Percentiles rank a stretch among this genome's conserved stretches.
Conservation (phyloP, 2,888 invertebrate species). For the Drosophila sordidula region DNA sequence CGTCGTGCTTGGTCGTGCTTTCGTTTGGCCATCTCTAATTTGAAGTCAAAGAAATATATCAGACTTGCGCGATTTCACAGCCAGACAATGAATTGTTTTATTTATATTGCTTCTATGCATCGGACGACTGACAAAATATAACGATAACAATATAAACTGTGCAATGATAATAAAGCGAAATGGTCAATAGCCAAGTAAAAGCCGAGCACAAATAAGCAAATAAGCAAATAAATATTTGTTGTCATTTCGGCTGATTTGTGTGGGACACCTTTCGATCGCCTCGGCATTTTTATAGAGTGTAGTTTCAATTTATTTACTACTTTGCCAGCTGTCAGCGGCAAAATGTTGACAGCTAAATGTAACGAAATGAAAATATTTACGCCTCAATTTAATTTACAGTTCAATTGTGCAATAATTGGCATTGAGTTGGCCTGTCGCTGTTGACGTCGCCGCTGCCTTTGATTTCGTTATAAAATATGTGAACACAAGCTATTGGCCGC, state of each 20-base stretch:
- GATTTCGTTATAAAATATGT: constrained; percentile 40
- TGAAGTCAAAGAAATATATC: constrained; percentile 12
- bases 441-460: constrained; percentile 25
- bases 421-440: constrained; percentile 24
- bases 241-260: constrained; percentile 16
- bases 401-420: constrained; percentile 54
- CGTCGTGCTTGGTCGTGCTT: neutral
- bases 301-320: constrained; percentile 24
- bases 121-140: constrained; percentile 15
- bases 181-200: constrained; percentile 25
- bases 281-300: constrained; percentile 18
- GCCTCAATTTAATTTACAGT: constrained; percentile 51
- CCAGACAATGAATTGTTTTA: constrained; percentile 19
- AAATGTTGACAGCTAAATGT: constrained; percentile 36
- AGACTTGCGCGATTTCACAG: constrained; percentile 27
- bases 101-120: constrained; percentile 9
- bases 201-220: constrained; percentile 10
- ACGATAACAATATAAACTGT: constrained; percentile 39
- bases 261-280: constrained; percentile 7
- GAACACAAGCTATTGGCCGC: constrained; percentile 26
- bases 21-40: neutral
- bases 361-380: constrained; percentile 64
- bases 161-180: constrained; percentile 32
- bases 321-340: constrained; percentile 29
- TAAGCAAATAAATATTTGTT: constrained; percentile 16